Conservation (phyloP, 2,113 vertebrate species). For the Anser brachyrhynchus region DNA sequence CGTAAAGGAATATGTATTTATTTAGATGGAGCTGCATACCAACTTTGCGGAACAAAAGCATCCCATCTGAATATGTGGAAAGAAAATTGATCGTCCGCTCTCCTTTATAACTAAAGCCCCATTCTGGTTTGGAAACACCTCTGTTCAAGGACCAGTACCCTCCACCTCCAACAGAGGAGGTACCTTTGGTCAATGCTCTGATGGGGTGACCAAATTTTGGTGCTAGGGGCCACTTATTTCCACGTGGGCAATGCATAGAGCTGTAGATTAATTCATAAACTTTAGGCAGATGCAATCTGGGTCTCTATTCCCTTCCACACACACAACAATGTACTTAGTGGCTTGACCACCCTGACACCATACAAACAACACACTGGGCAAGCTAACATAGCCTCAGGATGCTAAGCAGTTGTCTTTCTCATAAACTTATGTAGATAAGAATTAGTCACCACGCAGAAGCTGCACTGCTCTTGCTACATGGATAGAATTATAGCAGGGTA, state of each 20-base stretch:
- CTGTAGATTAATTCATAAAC: neutral
- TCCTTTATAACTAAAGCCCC: neutral
- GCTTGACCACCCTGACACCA: neutral
- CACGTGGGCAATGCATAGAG: neutral
- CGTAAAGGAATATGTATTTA: neutral
- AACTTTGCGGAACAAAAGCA: neutral
- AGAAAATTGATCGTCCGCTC: neutral
- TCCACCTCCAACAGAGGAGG: neutral
- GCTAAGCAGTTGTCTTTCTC: neutral
- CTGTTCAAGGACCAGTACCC: neutral
- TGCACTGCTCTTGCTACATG: neutral
- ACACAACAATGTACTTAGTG: no score
- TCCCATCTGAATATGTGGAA: neutral
- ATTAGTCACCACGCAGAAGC: neutral
- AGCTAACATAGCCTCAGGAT: neutral
- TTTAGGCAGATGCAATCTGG: neutral
- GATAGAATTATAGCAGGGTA: neutral
- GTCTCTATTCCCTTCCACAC: neutral
- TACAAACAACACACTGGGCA: neutral
- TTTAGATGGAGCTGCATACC: neutral
- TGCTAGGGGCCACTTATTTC: neutral
- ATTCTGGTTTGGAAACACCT: neutral
- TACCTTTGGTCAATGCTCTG: fast-evolving
- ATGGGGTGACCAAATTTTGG: neutral
- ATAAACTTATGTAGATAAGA: neutral